These are phyloP conservation scores for Caiman crocodilus DNA, from an alignment of 2,797 vertebrate species.

Conservation along the genomic window DNA sequence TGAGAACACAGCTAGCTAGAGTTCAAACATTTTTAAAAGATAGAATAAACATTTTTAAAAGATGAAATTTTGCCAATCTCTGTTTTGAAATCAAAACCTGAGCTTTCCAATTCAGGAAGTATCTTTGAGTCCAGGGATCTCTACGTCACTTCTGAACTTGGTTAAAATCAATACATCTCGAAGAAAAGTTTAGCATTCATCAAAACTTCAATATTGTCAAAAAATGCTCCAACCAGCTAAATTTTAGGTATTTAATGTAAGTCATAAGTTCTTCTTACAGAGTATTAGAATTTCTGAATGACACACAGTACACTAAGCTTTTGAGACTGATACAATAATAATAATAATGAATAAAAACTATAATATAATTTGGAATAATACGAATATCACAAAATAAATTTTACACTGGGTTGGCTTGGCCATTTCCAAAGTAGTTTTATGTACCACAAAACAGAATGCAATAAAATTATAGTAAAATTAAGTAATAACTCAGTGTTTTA, in stretches of 20 bases:
- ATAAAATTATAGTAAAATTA: slow-evolving; percentile 51
- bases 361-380: neutral
- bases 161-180: fast-evolving
- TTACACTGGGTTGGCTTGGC: neutral
- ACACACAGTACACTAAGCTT: neutral
- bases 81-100: neutral
- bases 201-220: neutral
- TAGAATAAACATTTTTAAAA: neutral
- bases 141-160: neutral
- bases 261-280: neutral
- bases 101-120: neutral
- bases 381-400: neutral
- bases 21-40: neutral
- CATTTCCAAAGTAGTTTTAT: neutral
- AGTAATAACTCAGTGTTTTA: neutral
- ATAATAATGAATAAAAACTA: neutral
- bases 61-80: too few relatives aligned
- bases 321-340: neutral
- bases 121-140: neutral
- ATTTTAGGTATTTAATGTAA: neutral
- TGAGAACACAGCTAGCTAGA: neutral
- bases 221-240: neutral
- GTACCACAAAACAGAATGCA: neutral
- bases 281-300: neutral
- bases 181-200: neutral